These are phyloP conservation scores for Lysandra bellargus DNA, from an alignment of 2,888 invertebrate species.

Conservation along the genomic window DNA sequence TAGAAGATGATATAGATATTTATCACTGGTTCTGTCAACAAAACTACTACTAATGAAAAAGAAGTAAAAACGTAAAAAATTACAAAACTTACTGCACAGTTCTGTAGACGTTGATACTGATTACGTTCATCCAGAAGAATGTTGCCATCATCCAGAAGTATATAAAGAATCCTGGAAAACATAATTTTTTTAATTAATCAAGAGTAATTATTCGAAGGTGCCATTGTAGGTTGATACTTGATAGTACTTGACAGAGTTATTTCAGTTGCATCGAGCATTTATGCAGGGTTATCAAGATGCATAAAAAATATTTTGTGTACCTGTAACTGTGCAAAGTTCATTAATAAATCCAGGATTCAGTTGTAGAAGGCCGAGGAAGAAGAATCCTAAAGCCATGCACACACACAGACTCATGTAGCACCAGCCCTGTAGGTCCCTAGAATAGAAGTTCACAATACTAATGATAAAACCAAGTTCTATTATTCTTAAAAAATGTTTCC, in stretches of 20 bases:
- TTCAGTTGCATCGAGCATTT: no score
- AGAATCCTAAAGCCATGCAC: slow-evolving; percentile 81
- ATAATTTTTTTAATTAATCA: neutral
- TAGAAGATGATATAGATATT: no score
- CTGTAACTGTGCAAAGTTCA: slow-evolving; percentile 75
- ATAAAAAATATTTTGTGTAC: slow-evolving; percentile 50
- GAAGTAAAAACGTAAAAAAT: neutral
- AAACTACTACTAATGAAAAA: no score
- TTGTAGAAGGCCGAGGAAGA: slow-evolving; percentile 80
- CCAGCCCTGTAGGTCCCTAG: slow-evolving; percentile 82
- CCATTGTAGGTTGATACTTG: no score
- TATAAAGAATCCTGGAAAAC: slow-evolving; percentile 74
- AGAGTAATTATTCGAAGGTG: no score
- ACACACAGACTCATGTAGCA: slow-evolving; percentile 82
- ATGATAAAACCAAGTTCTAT: neutral
- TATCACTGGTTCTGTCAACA: no score
- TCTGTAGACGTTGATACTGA: slow-evolving; percentile 84
- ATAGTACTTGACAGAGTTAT: no score
- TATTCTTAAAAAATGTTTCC: neutral
- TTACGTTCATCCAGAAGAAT: slow-evolving; percentile 87
- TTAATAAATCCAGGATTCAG: slow-evolving; percentile 60
- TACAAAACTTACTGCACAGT: slow-evolving; percentile 81
- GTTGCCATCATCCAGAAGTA: slow-evolving; percentile 83
- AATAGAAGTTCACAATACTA: slow-evolving; percentile 37
- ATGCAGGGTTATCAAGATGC: no score